phyloP scores from a whole-genome alignment of 2,797 vertebrate genomes.

The Gallirallus australis region DNA sequence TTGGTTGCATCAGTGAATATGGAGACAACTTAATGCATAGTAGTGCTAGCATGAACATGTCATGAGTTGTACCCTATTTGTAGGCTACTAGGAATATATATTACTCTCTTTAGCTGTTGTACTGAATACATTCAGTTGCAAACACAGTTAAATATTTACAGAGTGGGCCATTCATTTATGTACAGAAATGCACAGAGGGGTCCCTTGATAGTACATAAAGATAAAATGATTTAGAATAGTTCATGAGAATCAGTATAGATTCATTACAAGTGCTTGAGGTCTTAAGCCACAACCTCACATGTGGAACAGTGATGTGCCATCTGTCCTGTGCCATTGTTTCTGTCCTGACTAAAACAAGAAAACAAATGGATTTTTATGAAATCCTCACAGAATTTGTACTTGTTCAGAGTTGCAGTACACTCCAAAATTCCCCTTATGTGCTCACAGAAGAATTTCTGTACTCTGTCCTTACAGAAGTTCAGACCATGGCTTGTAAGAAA shows the following conservation, averaged over 20 bases:
- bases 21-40: not conserved
- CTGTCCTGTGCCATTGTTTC: not conserved
- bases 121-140: not conserved
- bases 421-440: not conserved
- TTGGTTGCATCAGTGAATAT: not conserved
- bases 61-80: not conserved
- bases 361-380: not conserved
- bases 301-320: not conserved
- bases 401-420: not conserved
- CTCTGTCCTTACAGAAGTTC: not conserved
- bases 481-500: not conserved
- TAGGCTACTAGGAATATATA: not conserved
- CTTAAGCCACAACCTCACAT: not conserved
- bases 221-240: not conserved
- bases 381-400: not conserved
- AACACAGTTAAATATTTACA: not conserved
- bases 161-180: not conserved
- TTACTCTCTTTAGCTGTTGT: not conserved
- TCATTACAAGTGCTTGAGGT: not conserved
- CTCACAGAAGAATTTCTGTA: not conserved
- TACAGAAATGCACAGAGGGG: not conserved
- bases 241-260: not conserved
- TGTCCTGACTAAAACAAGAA: not conserved
- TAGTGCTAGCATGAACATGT: not conserved
- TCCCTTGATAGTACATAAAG: not conserved